Base-by-base conservation (phyloP, 2,888 invertebrate species). In the Athrips mouffetella region DNA sequence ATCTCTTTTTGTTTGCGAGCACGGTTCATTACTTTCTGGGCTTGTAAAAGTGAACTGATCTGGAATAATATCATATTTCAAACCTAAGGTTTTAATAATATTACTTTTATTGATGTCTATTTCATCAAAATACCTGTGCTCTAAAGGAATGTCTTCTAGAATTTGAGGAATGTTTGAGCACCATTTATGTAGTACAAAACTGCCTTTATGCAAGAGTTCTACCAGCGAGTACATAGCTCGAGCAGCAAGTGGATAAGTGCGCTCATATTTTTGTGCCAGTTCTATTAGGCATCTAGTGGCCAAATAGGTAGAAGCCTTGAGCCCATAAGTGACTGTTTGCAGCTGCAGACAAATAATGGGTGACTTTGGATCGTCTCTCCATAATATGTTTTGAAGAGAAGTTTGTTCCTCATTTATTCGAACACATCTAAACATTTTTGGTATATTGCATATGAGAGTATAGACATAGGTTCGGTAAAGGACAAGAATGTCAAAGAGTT, bases 1-100 rank as follows among this genome's bases (percentile, higher is more conserved):
- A 37, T 49, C 21, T 39, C 54, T 41, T 47, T 57, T 54, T 25
- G 57, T 49, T n/a, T 35, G 7, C 52, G n/a, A 4, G 2, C 15
- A 10, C 20, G 6, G 11, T 21, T 13, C 2, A 3, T 47, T 25
- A 16, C 39, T 3, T 8, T 3, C 10, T 13, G 52, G 52, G 15
- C 15, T 11, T 11, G 20, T 7, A 25, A 52, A 52, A 1, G 20
- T 48, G 11, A 53, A 45, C 13, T 13, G 15, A 18, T 52, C 49
- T 4, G 20, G 3, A 7, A 20, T 5, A 20, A 53, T 18, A 35
- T 56, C 25, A 39, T 47, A 49, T 7, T 33, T 49, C 8, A 52
- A 11, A 35, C 49, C 55, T 44, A 52, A 46, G 10, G 51, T 49
- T 39, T 53, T 54, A 8, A 52, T 2, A 11, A 45, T 21, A 20